A percentile compares a stretch with the other conserved stretches of the same genome.
These are phyloP conservation scores for Etheostoma spectabile DNA, from an alignment of 2,113 vertebrate genomes.

Conservation along the genomic window DNA sequence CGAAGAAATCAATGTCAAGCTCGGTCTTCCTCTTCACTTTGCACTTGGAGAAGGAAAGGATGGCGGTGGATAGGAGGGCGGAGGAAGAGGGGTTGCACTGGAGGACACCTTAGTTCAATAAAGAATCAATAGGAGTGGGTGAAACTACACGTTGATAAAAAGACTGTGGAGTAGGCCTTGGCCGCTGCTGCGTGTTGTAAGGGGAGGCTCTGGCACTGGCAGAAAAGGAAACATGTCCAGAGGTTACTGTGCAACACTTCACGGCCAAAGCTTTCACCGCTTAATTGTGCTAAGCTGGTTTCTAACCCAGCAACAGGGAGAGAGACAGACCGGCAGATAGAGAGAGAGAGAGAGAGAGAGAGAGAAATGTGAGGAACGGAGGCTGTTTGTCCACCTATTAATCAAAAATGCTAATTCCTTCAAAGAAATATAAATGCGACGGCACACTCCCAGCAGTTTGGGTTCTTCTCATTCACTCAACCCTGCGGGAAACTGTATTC, in stretches of 20 bases:
- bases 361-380: neutral
- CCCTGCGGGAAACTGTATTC: neutral
- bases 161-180: slow-evolving; percentile 89
- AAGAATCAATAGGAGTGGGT: slow-evolving; percentile 96
- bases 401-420: slow-evolving; percentile 53
- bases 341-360: slow-evolving; percentile 2
- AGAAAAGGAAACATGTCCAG: slow-evolving; percentile 80
- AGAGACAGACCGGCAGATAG: neutral
- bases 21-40: slow-evolving; percentile 73
- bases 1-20: slow-evolving; percentile 74
- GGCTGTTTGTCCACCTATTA: slow-evolving; percentile 41
- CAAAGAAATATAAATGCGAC: slow-evolving; percentile 21
- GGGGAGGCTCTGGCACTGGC: slow-evolving; percentile 74
- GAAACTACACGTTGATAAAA: slow-evolving; percentile 91
- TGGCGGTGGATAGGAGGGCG: slow-evolving; percentile 78
- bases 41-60: slow-evolving; percentile 78
- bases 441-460: slow-evolving; percentile 7
- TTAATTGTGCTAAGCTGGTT: slow-evolving; percentile 61
- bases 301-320: slow-evolving; percentile 22
- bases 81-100: slow-evolving; percentile 87
- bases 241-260: slow-evolving; percentile 74
- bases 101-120: slow-evolving; percentile 97
- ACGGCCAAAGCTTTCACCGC: slow-evolving; percentile 56
- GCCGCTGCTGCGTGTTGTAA: slow-evolving; percentile 85
- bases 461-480: neutral